Base-by-base conservation (phyloP, 2,888 invertebrate species). In the Eupithecia subumbrata region DNA sequence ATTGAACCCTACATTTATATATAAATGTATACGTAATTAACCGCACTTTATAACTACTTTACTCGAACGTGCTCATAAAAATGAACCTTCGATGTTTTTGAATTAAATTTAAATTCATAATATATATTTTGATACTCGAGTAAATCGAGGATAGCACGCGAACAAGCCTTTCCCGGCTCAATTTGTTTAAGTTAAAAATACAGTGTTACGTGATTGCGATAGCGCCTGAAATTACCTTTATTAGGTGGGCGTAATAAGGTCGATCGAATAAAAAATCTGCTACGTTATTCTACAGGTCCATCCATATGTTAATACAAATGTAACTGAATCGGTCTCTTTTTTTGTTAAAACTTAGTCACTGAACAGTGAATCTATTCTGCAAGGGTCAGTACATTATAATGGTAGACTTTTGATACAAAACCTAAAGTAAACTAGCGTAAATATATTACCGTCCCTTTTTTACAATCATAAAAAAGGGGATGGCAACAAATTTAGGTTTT, bases 101-200 rank as follows among this genome's bases (percentile, higher is more conserved):
- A 71, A 76, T 84, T 82, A 83, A 84, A 80, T 81, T 80, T 80
- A 82, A 83, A 82, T 84, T 83, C 82, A 75, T n/a, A n/a, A n/a
- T n/a, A n/a, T 71, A 37, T 37, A 81, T 63, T 70, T 81, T 85
- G 85, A 84, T 80, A 83, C 85, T 86, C 83, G 82, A 84, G 86
- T 86, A 86, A 89, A 89, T 85, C 77, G 86, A 80, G 82, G 77
- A 81, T 82, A 84, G 78, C 89, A 89, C 89, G 89, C 89, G 83
- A 89, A 76, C 80, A 77, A 72, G 83, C 77, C 82, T 86, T 86
- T 85, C 84, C 79, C 81, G 77, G 76, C 79, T 78, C 84, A 88
- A 89, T 89, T 89, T 87, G 89, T 88, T 84, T 85, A 84, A 84
- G 87, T 87, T 73, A 67, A 85, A 87, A 86, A 85, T 82, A 82